Evolutionary conservation across 2,888 invertebrate species (phyloP), one percentile per base, ranked within the genome.

Genomic region (Anorthoa munda): DNA sequence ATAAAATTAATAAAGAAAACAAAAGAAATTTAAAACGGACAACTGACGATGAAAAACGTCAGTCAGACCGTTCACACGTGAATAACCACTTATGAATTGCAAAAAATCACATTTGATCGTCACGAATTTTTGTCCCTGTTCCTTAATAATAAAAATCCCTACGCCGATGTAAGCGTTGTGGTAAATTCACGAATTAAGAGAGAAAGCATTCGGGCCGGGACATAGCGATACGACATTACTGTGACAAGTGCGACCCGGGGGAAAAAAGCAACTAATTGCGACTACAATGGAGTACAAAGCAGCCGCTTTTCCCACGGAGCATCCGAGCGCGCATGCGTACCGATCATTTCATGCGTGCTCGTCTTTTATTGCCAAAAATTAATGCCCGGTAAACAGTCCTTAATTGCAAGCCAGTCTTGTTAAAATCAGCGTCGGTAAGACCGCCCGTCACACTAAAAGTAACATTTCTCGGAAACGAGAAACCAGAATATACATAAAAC

Each of bases 281-380:
- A 93, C 89, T 94, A 95, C 96, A 95, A 95, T 95, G 95, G 92
- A 86, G 90, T 87, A 94, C 95, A 95, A 96, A 96, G 95, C 92
- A 84, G 81, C 96, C 96, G 96, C 96, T 90, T 89, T 96, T 96
- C 96, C 95, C 96, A 96, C 95, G 96, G 92, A 91, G 91, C 94
- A 92, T 93, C 94, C 88, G 84, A 88, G 88, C 82, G 91, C 92
- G 92, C 90, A 90, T 92, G 93, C 95, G 95, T 92, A 94, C 94
- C 94, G 93, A 92, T 93, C 95, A 96, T 96, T 94, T 92, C 93
- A 85, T 86, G 93, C 94, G 90, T 92, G 95, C 95, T 93, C 94
- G 90, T 94, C 95, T 95, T 96, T 96, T 96, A 96, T 96, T 96
- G 95, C 96, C 96, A 95, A 96, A 96, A 96, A 96, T 96, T 95